Conservation (phyloP, 2,113 vertebrate genomes). For the Proteles cristata region DNA sequence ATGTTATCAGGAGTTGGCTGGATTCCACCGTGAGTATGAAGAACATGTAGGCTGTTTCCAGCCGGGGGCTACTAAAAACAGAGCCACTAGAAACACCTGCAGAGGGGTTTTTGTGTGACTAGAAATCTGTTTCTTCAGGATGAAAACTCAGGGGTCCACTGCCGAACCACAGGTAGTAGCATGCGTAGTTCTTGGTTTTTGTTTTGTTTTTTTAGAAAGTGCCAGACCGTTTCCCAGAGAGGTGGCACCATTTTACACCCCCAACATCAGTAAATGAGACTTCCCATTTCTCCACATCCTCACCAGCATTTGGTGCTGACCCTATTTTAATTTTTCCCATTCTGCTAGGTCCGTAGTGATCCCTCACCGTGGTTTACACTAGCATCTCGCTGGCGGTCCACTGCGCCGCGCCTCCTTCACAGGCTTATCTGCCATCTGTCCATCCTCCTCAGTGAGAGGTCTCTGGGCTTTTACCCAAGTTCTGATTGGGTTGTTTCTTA, state of each 20-base stretch:
- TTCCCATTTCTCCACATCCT: neutral
- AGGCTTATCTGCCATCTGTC: neutral
- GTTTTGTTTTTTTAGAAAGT: neutral
- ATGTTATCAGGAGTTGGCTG: neutral
- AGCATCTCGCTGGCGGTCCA: neutral
- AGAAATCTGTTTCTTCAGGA: neutral
- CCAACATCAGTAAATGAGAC: neutral
- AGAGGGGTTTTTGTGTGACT: neutral
- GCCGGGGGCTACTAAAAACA: neutral
- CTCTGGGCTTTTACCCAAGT: neutral
- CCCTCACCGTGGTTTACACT: neutral
- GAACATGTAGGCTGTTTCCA: neutral
- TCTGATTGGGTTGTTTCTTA: neutral
- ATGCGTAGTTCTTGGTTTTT: no score
- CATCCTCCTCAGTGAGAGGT: neutral
- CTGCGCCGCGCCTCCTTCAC: fast-evolving
- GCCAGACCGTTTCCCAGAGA: neutral
- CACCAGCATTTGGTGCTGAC: neutral
- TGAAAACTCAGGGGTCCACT: neutral
- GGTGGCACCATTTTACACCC: no score
- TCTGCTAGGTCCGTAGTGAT: neutral
- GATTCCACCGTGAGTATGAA: neutral
- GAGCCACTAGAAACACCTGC: neutral
- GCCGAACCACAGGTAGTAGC: neutral
- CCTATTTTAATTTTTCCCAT: neutral